Conservation (phyloP, 2,113 vertebrate species). For the Rhea pennata region DNA sequence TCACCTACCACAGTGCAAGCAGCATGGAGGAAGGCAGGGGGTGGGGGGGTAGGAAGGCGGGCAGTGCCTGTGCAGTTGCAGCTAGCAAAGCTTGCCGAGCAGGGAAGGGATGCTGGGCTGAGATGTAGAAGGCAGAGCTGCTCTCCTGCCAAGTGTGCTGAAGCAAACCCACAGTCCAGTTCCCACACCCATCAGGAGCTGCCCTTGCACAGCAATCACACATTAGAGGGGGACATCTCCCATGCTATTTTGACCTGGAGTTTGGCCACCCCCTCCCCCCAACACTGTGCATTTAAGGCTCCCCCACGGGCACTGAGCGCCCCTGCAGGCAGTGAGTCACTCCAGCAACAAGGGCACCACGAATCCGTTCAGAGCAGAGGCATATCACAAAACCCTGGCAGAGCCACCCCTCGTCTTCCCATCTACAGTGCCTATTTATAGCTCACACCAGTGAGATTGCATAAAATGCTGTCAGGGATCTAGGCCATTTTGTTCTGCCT, state of each 20-base stretch:
- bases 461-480: conserved; percentile 28
- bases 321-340: not conserved
- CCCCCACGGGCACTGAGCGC: not conserved
- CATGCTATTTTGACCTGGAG: fast-evolving
- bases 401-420: not conserved
- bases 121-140: not conserved
- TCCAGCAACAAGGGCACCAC: too few species aligned
- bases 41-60: not conserved
- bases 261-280: too few species aligned
- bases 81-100: not conserved
- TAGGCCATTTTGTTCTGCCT: not conserved
- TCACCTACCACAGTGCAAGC: too few species aligned
- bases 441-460: not conserved
- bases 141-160: too few species aligned
- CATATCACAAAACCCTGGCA: not conserved
- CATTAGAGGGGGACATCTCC: not conserved
- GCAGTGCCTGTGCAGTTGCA: not conserved
- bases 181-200: fast-evolving
- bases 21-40: not conserved
- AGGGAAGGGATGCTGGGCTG: not conserved
- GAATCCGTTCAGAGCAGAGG: not conserved
- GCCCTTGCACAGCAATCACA: fast-evolving
- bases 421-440: conserved; percentile 33
- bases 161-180: too few species aligned
- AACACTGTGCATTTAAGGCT: not conserved